phyloP scores from a whole-genome alignment of 2,888 invertebrate genomes.

The Notocelia uddmanniana region DNA sequence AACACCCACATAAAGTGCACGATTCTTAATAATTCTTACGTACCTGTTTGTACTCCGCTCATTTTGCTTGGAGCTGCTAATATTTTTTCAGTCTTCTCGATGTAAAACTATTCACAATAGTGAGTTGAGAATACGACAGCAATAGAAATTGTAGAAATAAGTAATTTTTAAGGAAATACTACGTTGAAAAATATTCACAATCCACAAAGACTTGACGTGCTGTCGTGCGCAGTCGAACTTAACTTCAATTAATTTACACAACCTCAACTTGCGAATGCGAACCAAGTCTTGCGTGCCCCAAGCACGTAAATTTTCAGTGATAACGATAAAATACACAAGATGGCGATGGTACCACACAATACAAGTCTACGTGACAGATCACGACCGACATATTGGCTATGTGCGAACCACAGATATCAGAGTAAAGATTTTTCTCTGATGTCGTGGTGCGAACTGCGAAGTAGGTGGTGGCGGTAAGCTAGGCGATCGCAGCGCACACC shows the following conservation, averaged over 20 bases:
- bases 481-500: no score
- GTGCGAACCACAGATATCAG: no score
- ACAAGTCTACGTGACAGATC: constrained; percentile 20
- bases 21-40: constrained; percentile 49
- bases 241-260: constrained; percentile 29
- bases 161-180: constrained; percentile 29
- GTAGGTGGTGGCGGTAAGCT: no score
- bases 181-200: constrained; percentile 36
- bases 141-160: constrained; percentile 21
- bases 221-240: constrained; percentile 27
- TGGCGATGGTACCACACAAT: constrained; percentile 37
- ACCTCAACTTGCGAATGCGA: constrained; percentile 21
- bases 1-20: neutral
- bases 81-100: constrained; percentile 39
- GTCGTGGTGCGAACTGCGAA: no score
- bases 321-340: constrained; percentile 46
- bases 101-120: constrained; percentile 34
- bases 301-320: constrained; percentile 44
- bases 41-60: constrained; percentile 79
- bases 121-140: constrained; percentile 33
- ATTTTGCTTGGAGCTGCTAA: constrained; percentile 56
- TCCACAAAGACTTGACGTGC: constrained; percentile 10
- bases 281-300: constrained; percentile 18
- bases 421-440: no score
- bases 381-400: no score